phyloP scores from a whole-genome alignment of 2,113 vertebrate species.

The Petroica traversi region DNA sequence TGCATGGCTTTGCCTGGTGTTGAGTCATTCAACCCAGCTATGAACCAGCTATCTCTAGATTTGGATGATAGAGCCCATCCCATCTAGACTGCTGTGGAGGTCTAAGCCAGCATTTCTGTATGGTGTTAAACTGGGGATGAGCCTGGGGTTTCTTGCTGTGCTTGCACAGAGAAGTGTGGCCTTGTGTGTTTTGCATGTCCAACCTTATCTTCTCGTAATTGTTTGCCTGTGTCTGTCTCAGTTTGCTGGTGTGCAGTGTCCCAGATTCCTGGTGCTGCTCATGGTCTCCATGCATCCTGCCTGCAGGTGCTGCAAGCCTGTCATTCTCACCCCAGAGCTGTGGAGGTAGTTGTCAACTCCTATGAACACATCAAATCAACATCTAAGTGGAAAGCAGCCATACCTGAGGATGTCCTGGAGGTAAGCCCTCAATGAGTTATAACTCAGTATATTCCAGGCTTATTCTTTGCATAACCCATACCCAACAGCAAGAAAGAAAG shows the following conservation, averaged over 20 bases:
- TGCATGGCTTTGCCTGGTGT: background rate
- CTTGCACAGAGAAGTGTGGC: background rate
- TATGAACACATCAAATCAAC: slow-evolving; percentile 86
- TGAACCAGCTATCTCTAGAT: background rate
- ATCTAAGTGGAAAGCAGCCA: slow-evolving; percentile 84
- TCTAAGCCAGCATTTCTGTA: background rate
- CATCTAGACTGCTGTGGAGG: background rate
- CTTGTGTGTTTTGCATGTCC: background rate
- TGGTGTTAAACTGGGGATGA: no score
- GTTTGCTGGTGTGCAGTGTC: background rate
- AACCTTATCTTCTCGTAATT: fast-evolving
- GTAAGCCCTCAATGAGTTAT: slow-evolving; percentile 62
- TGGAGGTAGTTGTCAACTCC: slow-evolving; percentile 88
- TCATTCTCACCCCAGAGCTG: slow-evolving; percentile 79
- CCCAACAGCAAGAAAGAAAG: background rate
- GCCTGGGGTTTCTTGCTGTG: background rate
- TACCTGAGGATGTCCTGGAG: slow-evolving; percentile 86
- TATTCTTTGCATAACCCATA: background rate
- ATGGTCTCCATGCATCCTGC: background rate
- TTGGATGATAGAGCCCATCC: background rate
- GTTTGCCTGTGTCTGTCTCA: background rate
- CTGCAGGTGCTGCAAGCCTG: slow-evolving; percentile 89
- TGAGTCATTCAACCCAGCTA: background rate
- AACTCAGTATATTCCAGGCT: background rate
- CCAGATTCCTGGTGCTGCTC: background rate